Conservation (phyloP, 2,113 vertebrate genomes). For the Castor canadensis region DNA sequence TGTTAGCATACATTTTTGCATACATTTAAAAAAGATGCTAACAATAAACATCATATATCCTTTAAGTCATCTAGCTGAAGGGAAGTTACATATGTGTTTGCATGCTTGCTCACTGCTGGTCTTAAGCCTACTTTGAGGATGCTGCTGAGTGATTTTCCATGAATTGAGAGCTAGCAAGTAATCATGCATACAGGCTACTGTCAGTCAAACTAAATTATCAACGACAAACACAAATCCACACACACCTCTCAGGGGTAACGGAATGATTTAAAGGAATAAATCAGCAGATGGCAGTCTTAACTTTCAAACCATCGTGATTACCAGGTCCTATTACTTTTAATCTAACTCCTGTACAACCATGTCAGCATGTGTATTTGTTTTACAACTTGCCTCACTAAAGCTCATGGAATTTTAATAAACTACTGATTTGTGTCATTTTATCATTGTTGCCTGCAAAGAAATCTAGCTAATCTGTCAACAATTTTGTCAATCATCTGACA, state of each 20-base stretch:
- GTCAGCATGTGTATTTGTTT: conserved; percentile 64
- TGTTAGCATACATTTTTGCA: conserved; percentile 58
- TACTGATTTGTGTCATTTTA: conserved; percentile 71
- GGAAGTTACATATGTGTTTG: conserved; percentile 52
- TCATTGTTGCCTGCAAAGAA: conserved; percentile 62
- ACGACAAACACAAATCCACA: conserved; percentile 73
- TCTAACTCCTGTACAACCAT: conserved; percentile 26
- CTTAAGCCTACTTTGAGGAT: conserved; percentile 87
- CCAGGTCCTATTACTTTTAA: conserved; percentile 62
- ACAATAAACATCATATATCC: conserved; percentile 65
- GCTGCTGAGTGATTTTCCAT: conserved; percentile 86
- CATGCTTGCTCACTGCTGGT: conserved; percentile 79
- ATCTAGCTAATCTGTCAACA: conserved; percentile 72
- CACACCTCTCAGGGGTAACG: conserved; percentile 64
- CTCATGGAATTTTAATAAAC: conserved; percentile 70
- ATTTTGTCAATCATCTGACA: conserved; percentile 71
- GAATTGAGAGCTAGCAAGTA: conserved; percentile 84
- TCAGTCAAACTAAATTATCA: conserved; percentile 85
- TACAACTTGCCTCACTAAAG: conserved; percentile 70
- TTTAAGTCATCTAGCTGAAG: conserved; percentile 73
- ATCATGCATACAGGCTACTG: conserved; percentile 83
- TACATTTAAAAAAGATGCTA: conserved; percentile 66
- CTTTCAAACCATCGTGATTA: conserved; percentile 82
- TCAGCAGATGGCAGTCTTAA: conserved; percentile 98
- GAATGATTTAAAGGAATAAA: conserved; percentile 82